These are phyloP conservation scores for Elephantulus edwardii DNA, from an alignment of 2,113 vertebrate genomes.

Conservation along the genomic window DNA sequence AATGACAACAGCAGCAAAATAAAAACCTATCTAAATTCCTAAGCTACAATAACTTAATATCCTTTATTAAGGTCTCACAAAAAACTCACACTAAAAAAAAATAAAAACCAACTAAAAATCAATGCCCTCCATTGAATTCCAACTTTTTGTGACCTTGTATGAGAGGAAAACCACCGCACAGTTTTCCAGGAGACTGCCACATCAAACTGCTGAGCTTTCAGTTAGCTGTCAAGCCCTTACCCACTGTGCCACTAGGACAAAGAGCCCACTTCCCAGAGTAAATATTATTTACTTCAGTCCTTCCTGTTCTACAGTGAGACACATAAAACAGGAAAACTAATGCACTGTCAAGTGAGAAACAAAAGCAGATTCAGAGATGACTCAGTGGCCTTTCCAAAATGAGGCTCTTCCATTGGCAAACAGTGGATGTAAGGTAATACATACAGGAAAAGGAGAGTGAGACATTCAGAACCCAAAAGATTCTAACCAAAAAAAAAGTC, in stretches of 20 bases:
- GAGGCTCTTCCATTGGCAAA: not conserved
- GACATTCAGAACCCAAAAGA: not conserved
- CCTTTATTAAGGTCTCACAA: too few species aligned
- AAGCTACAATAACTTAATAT: not conserved
- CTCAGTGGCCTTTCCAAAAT: not conserved
- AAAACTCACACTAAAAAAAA: too few species aligned
- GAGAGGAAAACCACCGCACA: not conserved
- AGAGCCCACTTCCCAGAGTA: not conserved
- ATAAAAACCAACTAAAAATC: too few species aligned
- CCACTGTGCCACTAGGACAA: not conserved
- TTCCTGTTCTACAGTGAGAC: not conserved
- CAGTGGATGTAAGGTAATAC: not conserved
- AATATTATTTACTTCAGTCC: not conserved
- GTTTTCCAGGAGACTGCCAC: not conserved
- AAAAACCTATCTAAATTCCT: not conserved
- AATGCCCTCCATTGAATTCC: too few species aligned
- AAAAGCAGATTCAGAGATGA: slow-evolving; percentile 40
- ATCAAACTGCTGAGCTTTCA: not conserved
- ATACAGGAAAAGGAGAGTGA: not conserved
- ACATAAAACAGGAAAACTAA: not conserved
- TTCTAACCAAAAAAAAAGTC: too few species aligned
- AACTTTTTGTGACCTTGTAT: too few species aligned
- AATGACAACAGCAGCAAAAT: slow-evolving; percentile 47
- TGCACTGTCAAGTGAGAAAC: slow-evolving; percentile 21
- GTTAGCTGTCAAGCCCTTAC: not conserved